Conservation (phyloP, 2,888 invertebrate genomes). For the Exocentrus adspersus region DNA sequence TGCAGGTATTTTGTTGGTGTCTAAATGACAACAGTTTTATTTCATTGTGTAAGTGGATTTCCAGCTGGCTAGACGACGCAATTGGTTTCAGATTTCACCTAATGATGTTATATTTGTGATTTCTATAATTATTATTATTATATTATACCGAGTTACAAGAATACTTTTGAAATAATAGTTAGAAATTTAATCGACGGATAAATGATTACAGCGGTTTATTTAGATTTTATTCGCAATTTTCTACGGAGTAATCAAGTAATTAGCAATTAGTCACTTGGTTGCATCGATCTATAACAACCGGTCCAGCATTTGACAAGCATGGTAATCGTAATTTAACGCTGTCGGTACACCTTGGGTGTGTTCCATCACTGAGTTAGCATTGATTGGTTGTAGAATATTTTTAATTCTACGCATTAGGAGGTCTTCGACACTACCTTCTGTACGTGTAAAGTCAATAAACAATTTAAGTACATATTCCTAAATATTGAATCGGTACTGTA, state of each 20-base stretch:
- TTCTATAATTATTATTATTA: constrained; percentile 1
- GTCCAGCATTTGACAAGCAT: constrained; percentile 1
- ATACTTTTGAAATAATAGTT: background rate
- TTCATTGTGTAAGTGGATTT: too few relatives aligned
- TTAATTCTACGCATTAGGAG: too few relatives aligned
- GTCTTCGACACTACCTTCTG: too few relatives aligned
- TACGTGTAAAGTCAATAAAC: too few relatives aligned
- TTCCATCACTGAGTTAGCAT: too few relatives aligned
- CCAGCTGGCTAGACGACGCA: background rate
- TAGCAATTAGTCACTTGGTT: constrained; percentile 3
- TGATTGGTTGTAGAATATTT: too few relatives aligned
- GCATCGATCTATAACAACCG: background rate
- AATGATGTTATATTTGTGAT: background rate
- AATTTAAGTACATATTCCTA: too few relatives aligned
- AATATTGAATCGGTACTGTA: too few relatives aligned
- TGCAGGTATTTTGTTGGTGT: too few relatives aligned
- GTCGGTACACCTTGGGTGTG: background rate
- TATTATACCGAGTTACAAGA: background rate
- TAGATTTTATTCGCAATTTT: background rate
- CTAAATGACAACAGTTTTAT: too few relatives aligned
- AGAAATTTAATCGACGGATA: constrained; percentile 9
- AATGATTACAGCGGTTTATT: background rate
- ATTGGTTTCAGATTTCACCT: background rate
- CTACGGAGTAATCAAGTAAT: background rate
- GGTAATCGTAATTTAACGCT: constrained; percentile 4